Base-by-base conservation (phyloP, 2,888 invertebrate genomes). In the Chymomyza fuscimana region DNA sequence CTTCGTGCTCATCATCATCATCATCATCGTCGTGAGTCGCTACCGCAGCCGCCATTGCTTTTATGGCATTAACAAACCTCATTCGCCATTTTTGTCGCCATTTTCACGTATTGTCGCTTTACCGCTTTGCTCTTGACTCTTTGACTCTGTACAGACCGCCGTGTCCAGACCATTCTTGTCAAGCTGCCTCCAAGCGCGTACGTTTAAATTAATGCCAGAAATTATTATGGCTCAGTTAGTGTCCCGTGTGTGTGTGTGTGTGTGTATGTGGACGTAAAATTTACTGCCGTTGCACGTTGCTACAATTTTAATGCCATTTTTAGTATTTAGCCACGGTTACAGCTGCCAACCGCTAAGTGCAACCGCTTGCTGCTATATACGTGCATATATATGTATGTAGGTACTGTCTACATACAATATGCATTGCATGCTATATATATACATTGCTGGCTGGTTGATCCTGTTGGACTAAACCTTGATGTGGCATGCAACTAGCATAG, bases 41-140 rank as follows among this genome's bases (percentile, higher is more conserved):
- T 64, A 65, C 40, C 70, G 65, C 58, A 61, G 69, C 40, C 12
- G 29, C 15, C 15, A 15, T 32, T 50, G 32, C 69, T 72, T 73
- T 77, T 73, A 79, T 79, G 67, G 68, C 68, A 76, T 81, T 86
- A 73, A 78, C 80, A 77, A 73, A 80, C 76, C 78, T 75, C 78
- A 77, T 74, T 82, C 61, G 69, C 60, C 70, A 73, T 71, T 72
- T 79, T 77, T 73, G 72, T 73, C 70, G 76, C 72, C 70, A 64
- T 72, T 67, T 29, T 59, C 67, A 64, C 76, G 61, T 5, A 9
- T 46, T 65, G 6, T 50, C 15, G 10, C n/a, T 12, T 22, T 9
- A n/a, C 62, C 54, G 19, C 60, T 59, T 32, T 19, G 46, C 65
- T 65, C 72, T 12, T 9, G 16, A 25, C 58, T 54, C 58, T 9